Conservation (phyloP, 2,113 vertebrate species). For the Entelurus aequoreus region DNA sequence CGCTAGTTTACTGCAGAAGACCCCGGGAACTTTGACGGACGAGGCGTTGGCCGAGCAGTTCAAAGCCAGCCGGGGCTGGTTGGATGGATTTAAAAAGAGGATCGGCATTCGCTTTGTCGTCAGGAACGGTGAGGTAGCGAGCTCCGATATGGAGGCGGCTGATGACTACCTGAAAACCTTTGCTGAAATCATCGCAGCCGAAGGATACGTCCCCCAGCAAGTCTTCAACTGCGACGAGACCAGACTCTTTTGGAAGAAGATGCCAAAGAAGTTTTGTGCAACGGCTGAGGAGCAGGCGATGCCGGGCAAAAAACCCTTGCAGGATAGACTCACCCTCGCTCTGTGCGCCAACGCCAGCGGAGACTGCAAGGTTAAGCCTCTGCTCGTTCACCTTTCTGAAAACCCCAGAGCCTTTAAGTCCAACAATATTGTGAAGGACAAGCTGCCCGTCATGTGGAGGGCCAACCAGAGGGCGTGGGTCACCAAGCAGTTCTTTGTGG, state of each 20-base stretch:
- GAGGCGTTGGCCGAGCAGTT: background rate
- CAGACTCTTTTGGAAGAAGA: constrained; percentile 3
- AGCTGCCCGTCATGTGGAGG: constrained; percentile 7
- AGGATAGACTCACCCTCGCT: background rate
- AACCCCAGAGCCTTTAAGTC: constrained; percentile 4
- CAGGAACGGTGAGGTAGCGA: background rate
- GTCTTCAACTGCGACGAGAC: constrained; percentile 6
- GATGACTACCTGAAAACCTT: background rate
- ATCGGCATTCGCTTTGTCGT: constrained; percentile 1
- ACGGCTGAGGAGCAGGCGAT: background rate
- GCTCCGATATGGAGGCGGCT: too few relatives aligned
- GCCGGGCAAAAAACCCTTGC: background rate
- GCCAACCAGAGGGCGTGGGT: constrained; percentile 4
- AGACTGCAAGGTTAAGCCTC: constrained; percentile 3
- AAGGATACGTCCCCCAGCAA: constrained; percentile 5
- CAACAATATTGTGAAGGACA: constrained; percentile 1
- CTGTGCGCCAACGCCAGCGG: constrained; percentile 1
- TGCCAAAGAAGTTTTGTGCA: background rate
- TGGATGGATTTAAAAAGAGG: background rate
- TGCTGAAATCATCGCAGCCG: background rate
- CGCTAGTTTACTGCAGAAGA: background rate
- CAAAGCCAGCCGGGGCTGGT: constrained; percentile 4
- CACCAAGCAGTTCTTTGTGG: constrained; percentile 3
- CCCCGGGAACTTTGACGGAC: background rate
- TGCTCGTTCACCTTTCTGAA: background rate